A percentile compares a stretch with the other conserved stretches of the same genome.
Evolutionary conservation across 1,140 invertebrate species (phyloP).

Genomic region (Epicauta chinensis): DNA sequence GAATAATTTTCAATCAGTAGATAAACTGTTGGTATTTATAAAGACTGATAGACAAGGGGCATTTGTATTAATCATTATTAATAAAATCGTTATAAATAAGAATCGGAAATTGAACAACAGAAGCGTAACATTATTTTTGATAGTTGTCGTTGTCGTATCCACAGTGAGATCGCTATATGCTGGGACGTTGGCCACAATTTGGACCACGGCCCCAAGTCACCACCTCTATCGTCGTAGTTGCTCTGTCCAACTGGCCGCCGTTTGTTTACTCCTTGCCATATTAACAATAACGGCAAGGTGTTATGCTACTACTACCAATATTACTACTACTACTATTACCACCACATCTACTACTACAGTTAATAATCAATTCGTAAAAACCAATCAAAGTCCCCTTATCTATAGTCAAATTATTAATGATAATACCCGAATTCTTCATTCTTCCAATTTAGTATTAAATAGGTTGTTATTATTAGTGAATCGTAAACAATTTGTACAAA

Average conservation of each 20-base stretch:
- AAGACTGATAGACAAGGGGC: too few species aligned
- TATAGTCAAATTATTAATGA: conserved; percentile 26
- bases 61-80: too few species aligned
- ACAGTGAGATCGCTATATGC: conserved; percentile 29
- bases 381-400: conserved; percentile 2
- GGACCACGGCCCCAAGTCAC: conserved; percentile 33
- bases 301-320: neutral
- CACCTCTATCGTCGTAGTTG: conserved; percentile 10
- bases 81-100: too few species aligned
- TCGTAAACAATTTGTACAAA: conserved; percentile 23
- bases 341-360: neutral
- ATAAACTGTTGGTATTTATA: too few species aligned
- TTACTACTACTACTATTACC: neutral
- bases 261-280: conserved; percentile 25
- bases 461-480: conserved; percentile 18
- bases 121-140: neutral
- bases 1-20: too few species aligned
- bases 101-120: too few species aligned
- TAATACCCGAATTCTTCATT: conserved; percentile 22
- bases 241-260: conserved; percentile 26
- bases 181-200: conserved; percentile 28
- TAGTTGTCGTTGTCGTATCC: conserved; percentile 12
- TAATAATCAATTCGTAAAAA: too few species aligned
- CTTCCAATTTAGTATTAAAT: conserved; percentile 35
- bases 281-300: conserved; percentile 27